A percentile compares a stretch with the other conserved stretches of the same genome.
These are phyloP conservation scores for Sylvietta virens DNA, from an alignment of 2,113 vertebrate species.

Conservation along the genomic window DNA sequence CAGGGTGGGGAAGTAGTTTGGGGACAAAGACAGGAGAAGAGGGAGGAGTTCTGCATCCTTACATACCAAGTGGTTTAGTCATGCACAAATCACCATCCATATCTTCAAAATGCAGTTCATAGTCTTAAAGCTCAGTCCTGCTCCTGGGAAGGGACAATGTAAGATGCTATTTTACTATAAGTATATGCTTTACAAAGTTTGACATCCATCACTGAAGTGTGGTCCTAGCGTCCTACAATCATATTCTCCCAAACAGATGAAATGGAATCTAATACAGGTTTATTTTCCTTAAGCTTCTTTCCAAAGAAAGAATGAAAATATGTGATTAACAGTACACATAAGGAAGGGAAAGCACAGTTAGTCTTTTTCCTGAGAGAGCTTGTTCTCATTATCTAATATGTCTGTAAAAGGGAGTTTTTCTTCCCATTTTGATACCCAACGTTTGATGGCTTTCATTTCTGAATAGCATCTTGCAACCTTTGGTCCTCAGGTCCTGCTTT, in stretches of 20 bases:
- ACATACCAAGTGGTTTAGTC: neutral
- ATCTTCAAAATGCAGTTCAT: neutral
- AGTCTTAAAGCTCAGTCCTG: neutral
- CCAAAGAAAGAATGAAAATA: neutral
- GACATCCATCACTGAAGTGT: neutral
- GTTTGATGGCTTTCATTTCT: neutral
- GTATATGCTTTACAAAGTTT: neutral
- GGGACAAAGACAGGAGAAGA: neutral
- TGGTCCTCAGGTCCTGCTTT: neutral
- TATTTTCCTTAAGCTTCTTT: neutral
- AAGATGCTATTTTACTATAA: neutral
- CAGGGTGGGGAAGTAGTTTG: neutral
- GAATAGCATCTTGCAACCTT: neutral
- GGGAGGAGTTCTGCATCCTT: neutral
- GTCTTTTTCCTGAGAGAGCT: neutral
- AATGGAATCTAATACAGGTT: neutral
- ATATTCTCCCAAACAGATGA: neutral
- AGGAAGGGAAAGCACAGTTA: neutral
- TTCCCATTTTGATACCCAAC: neutral
- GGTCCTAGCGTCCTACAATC: neutral
- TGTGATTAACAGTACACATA: fast-evolving
- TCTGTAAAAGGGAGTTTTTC: fast-evolving
- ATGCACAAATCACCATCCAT: neutral
- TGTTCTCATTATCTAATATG: neutral
- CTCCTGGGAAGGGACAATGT: neutral